phyloP scores from a whole-genome alignment of 2,113 vertebrate species.

The Phalacrocorax aristotelis region DNA sequence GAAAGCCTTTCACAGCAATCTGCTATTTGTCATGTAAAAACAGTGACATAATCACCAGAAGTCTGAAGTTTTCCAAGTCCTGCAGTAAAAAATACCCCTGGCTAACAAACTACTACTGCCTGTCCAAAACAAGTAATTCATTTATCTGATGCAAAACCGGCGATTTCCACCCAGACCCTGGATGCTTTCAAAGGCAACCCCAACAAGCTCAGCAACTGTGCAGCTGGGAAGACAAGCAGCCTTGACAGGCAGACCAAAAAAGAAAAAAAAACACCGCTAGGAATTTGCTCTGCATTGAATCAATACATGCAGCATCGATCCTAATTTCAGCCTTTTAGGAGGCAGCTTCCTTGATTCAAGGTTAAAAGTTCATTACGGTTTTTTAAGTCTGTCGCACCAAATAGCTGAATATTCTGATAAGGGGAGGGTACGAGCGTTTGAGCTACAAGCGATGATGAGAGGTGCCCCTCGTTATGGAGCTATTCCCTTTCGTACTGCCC shows the following conservation, averaged over 20 bases:
- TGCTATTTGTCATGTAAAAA: slow-evolving; percentile 6
- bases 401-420: background rate
- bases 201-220: background rate
- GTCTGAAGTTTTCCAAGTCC: slow-evolving; percentile 59
- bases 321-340: background rate
- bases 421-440: background rate
- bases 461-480: background rate
- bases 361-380: slow-evolving; percentile 47
- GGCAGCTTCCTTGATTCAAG: slow-evolving; percentile 49
- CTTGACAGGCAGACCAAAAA: background rate
- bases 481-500: background rate
- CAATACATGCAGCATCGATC: background rate
- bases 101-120: background rate
- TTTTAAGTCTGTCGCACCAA: background rate
- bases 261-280: background rate
- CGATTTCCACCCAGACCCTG: background rate
- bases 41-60: background rate
- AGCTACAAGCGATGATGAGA: background rate
- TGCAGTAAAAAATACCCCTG: background rate
- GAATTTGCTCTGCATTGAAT: background rate
- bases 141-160: background rate
- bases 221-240: background rate
- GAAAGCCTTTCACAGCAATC: background rate
- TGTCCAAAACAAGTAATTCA: background rate
- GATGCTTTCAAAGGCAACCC: background rate